phyloP scores from a whole-genome alignment of 2,113 vertebrate species.

The Oncorhynchus masou region DNA sequence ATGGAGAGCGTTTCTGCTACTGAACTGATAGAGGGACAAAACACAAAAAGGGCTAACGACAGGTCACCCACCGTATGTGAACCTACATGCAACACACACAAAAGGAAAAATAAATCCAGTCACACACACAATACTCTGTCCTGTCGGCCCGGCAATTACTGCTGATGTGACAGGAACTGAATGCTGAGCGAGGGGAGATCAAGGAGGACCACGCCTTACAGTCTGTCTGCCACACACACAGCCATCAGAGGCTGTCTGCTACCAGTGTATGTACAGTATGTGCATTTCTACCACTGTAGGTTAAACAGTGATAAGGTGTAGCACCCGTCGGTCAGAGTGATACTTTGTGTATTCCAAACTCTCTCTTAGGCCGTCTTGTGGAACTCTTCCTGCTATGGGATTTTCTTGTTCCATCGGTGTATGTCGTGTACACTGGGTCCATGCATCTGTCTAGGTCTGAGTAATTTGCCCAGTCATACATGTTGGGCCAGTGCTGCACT shows the following conservation, averaged over 20 bases:
- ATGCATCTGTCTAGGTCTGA: constrained; percentile 15
- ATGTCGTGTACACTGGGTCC: background rate
- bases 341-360: background rate
- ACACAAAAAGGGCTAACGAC: constrained; percentile 26
- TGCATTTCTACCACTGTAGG: background rate
- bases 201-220: constrained; percentile 25
- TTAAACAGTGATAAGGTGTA: background rate
- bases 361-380: no score
- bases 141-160: constrained; percentile 37
- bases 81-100: constrained; percentile 21
- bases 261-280: background rate
- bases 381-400: background rate
- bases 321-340: background rate
- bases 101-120: constrained; percentile 3
- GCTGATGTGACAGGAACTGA: constrained; percentile 63
- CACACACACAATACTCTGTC: constrained; percentile 28
- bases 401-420: background rate
- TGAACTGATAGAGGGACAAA: background rate
- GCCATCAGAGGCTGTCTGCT: background rate
- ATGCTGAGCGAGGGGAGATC: constrained; percentile 25
- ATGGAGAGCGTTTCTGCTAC: background rate
- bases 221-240: constrained; percentile 6
- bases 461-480: constrained; percentile 42
- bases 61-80: constrained; percentile 34
- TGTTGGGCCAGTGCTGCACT: background rate